phyloP scores from a whole-genome alignment of 2,113 vertebrate species.

The Carlito syrichta region DNA sequence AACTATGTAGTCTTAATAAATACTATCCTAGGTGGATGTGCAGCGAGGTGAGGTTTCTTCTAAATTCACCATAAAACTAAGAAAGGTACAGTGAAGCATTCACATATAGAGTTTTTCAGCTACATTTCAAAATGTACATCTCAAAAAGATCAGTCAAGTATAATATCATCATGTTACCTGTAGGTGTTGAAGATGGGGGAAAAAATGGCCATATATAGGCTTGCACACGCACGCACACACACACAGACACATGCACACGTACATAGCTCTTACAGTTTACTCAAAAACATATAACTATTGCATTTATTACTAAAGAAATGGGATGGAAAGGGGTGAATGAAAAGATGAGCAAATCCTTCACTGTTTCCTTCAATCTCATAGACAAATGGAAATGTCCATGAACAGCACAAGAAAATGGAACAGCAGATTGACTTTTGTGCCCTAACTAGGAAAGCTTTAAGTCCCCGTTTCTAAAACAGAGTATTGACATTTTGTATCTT shows the following conservation, averaged over 20 bases:
- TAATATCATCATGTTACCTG: background rate
- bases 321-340: too few relatives aligned
- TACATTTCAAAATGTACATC: background rate
- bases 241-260: background rate
- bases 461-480: background rate
- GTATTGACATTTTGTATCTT: background rate
- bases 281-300: background rate
- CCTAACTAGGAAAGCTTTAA: background rate
- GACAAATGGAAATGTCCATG: too few relatives aligned
- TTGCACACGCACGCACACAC: too few relatives aligned
- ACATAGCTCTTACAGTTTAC: background rate
- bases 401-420: background rate
- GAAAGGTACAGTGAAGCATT: background rate
- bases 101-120: background rate
- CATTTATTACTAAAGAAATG: background rate
- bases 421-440: too few relatives aligned
- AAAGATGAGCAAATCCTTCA: background rate
- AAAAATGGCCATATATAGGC: too few relatives aligned
- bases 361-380: background rate
- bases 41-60: background rate
- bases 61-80: background rate
- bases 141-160: background rate
- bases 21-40: background rate
- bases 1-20: background rate
- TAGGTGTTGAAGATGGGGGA: background rate